These are phyloP conservation scores for Dasyornis broadbenti DNA, from an alignment of 2,113 vertebrate genomes.

Conservation along the genomic window DNA sequence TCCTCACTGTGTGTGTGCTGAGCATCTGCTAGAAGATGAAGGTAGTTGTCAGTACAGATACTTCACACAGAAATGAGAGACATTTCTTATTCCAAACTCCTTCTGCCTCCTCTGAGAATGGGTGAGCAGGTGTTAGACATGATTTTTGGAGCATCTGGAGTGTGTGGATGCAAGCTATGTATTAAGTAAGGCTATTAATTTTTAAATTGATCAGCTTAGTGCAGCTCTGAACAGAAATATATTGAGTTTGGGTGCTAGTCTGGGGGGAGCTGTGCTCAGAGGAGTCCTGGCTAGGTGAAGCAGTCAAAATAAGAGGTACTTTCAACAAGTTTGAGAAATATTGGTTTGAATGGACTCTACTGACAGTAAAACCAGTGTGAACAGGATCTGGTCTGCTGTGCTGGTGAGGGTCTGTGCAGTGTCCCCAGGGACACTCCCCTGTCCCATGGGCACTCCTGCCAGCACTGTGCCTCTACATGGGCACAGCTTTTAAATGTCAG, in stretches of 20 bases:
- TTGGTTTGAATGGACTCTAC: not conserved
- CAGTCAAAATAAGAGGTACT: not conserved
- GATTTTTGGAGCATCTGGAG: not conserved
- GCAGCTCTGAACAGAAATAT: not conserved
- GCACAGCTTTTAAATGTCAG: not conserved
- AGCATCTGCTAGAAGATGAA: not conserved
- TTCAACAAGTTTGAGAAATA: not conserved
- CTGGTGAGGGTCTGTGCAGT: not conserved
- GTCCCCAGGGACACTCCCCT: not conserved
- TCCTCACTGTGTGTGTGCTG: not conserved
- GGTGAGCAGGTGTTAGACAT: not conserved
- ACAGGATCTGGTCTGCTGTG: not conserved
- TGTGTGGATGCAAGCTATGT: not conserved
- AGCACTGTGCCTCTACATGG: not conserved
- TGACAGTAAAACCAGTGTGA: not conserved
- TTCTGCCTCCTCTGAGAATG: not conserved
- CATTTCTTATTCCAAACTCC: not conserved
- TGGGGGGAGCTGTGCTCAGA: not conserved
- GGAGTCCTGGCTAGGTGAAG: not conserved
- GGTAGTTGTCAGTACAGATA: not conserved
- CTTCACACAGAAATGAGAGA: not conserved
- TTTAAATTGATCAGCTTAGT: not conserved
- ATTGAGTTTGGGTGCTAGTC: not conserved
- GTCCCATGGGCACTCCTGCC: not conserved
- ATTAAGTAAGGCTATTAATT: not conserved